Conservation (phyloP, 2,888 invertebrate genomes). For the Megaustenia siamemsis region DNA sequence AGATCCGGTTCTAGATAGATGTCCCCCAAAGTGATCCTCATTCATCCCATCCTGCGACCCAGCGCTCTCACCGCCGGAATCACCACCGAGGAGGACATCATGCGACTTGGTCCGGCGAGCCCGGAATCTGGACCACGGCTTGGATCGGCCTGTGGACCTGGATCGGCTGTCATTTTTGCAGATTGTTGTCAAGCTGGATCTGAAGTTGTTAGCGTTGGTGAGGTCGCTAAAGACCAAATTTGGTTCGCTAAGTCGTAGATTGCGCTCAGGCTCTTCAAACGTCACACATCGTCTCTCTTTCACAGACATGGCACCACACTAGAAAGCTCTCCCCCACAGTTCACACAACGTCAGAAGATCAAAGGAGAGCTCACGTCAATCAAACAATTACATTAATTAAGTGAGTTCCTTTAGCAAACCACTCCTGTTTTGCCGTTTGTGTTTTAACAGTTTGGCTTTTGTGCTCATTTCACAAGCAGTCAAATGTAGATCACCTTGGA, state of each 20-base stretch:
- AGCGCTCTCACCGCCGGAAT: background rate
- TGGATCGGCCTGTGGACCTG: slow-evolving; percentile 22
- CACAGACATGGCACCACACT: slow-evolving; percentile 16
- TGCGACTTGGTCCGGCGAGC: slow-evolving; percentile 38
- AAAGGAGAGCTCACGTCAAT: too few relatives aligned
- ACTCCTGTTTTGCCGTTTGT: too few relatives aligned
- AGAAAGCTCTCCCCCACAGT: background rate
- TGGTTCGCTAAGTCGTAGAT: background rate
- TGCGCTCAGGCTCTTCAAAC: slow-evolving; percentile 30
- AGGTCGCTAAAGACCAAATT: background rate
- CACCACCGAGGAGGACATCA: background rate
- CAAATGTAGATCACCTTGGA: too few relatives aligned
- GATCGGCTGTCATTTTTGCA: slow-evolving; percentile 17
- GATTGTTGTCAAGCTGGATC: background rate
- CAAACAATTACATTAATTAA: too few relatives aligned
- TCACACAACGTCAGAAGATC: too few relatives aligned
- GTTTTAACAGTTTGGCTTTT: too few relatives aligned
- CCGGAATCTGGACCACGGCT: slow-evolving; percentile 44
- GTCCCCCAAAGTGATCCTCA: slow-evolving; percentile 43
- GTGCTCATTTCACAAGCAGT: too few relatives aligned
- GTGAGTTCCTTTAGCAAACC: too few relatives aligned
- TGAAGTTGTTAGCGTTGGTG: background rate
- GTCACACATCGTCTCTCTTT: slow-evolving; percentile 32
- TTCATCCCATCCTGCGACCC: slow-evolving; percentile 35
- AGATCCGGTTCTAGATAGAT: slow-evolving; percentile 59